These are phyloP conservation scores for Arctia plantaginis DNA, from an alignment of 2,888 invertebrate species.

Conservation along the genomic window DNA sequence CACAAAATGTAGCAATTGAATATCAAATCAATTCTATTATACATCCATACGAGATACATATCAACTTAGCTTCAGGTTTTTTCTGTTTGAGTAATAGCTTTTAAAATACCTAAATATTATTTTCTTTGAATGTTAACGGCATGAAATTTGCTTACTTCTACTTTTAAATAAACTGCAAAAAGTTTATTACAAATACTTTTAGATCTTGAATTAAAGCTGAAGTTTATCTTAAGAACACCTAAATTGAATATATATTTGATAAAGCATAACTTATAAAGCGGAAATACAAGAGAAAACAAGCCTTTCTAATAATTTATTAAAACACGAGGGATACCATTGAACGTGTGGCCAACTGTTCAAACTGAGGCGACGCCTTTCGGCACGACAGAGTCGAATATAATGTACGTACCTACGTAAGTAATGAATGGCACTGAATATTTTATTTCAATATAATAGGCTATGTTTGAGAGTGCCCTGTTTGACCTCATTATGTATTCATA, in stretches of 20 bases:
- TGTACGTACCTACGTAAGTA: constrained; percentile 69
- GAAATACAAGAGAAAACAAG: constrained; percentile 52
- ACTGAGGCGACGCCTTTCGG: constrained; percentile 79
- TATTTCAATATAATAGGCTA: constrained; percentile 81
- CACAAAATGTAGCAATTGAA: constrained; percentile 74
- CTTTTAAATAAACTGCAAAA: constrained; percentile 11
- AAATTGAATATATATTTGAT: constrained; percentile 22
- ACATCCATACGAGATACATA: constrained; percentile 61
- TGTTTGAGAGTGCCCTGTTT: constrained; percentile 82
- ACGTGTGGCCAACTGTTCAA: constrained; percentile 79
- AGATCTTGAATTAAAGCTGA: constrained; percentile 16
- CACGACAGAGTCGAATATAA: constrained; percentile 71
- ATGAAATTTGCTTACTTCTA: constrained; percentile 32
- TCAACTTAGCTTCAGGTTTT: constrained; percentile 53
- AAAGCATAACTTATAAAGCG: constrained; percentile 38
- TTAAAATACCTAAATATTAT: constrained; percentile 38
- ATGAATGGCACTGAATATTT: constrained; percentile 85
- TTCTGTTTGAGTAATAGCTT: constrained; percentile 54
- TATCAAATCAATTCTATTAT: constrained; percentile 83
- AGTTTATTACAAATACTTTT: constrained; percentile 13
- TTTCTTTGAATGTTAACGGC: constrained; percentile 34
- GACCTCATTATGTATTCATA: constrained; percentile 85
- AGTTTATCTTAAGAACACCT: constrained; percentile 17
- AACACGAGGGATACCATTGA: constrained; percentile 65
- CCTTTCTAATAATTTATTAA: constrained; percentile 67